Conservation (phyloP, 2,113 vertebrate species). For the Triplophysa tibetana region DNA sequence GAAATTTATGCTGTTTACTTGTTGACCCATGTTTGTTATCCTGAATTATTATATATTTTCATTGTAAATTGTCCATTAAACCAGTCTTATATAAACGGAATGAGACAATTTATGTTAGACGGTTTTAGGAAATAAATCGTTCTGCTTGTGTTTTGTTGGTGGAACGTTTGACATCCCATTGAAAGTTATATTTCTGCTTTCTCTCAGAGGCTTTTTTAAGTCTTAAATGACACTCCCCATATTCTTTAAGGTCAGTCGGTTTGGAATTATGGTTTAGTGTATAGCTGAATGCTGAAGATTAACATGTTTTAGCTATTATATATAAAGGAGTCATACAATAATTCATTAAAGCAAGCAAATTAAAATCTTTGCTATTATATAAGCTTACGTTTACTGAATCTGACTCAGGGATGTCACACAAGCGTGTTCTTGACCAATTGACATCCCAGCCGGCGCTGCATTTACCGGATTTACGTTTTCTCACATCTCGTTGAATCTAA, state of each 20-base stretch:
- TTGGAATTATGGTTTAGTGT: background rate
- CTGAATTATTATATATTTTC: too few species aligned
- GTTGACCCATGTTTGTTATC: too few species aligned
- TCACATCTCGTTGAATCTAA: background rate
- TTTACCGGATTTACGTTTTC: background rate
- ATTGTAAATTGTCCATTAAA: too few species aligned
- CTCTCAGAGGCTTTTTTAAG: background rate
- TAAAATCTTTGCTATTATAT: background rate
- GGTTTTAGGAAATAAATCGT: too few species aligned
- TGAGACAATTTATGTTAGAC: too few species aligned
- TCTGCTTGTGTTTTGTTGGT: too few species aligned
- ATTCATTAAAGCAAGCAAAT: background rate
- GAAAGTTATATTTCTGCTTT: background rate
- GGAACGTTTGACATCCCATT: background rate
- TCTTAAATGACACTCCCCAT: background rate
- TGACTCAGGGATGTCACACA: background rate
- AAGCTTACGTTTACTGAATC: background rate
- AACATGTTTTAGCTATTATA: background rate
- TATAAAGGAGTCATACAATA: background rate
- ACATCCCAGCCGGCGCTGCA: background rate
- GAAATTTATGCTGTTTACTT: too few species aligned
- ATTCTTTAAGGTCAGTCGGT: background rate
- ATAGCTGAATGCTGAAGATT: background rate
- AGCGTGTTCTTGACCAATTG: background rate
- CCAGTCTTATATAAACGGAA: too few species aligned